Conservation (phyloP, 2,113 vertebrate species). For the Alaudala cheleensis region DNA sequence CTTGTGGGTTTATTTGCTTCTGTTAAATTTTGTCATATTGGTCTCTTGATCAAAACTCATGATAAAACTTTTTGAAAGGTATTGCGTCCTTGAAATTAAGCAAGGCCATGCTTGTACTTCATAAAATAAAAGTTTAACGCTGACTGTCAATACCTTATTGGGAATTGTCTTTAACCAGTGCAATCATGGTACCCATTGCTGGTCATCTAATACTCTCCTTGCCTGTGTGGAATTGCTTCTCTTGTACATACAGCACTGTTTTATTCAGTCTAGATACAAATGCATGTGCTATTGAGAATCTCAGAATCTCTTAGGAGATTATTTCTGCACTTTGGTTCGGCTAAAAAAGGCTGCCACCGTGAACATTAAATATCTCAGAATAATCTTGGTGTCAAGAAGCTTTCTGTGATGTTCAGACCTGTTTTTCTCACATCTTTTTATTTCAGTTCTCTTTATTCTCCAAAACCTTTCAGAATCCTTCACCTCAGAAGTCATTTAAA, state of each 20-base stretch:
- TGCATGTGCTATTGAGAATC: not conserved
- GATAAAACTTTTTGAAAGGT: not conserved
- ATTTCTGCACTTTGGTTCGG: not conserved
- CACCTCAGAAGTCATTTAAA: not conserved
- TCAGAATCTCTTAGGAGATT: not conserved
- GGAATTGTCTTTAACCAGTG: not conserved
- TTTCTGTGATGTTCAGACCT: conserved; percentile 1
- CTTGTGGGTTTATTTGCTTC: not conserved
- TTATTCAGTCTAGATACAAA: not conserved
- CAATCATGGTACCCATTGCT: not conserved
- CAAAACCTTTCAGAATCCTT: not conserved
- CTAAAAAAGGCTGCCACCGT: not conserved
- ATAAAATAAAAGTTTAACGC: not conserved
- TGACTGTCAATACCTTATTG: not conserved
- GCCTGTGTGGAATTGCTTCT: not conserved
- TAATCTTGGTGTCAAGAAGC: not conserved
- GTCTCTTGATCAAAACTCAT: not conserved
- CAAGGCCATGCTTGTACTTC: not conserved
- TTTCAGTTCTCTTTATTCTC: not conserved
- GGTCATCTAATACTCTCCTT: not conserved
- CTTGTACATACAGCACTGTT: not conserved
- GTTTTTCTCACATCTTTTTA: not conserved
- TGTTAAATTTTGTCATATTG: not conserved
- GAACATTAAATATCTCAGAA: not conserved
- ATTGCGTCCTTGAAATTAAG: not conserved